phyloP scores from a whole-genome alignment of 1,140 invertebrate genomes.

The Eriosoma lanigerum region DNA sequence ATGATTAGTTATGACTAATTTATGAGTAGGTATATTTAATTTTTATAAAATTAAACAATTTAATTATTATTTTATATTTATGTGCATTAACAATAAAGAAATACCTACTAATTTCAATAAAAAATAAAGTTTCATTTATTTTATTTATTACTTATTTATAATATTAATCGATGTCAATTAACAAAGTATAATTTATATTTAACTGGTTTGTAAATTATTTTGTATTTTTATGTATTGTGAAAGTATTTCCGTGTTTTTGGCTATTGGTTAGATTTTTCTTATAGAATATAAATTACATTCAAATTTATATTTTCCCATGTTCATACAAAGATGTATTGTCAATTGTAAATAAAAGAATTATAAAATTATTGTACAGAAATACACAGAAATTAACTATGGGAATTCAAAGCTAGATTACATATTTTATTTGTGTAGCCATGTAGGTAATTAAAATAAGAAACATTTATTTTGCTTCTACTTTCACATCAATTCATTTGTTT shows the following conservation, averaged over 20 bases:
- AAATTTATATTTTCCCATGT: slow-evolving; percentile 30
- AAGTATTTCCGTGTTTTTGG: not conserved
- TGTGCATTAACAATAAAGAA: too few species aligned
- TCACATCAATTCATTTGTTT: slow-evolving; percentile 4
- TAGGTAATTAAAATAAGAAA: slow-evolving; percentile 12
- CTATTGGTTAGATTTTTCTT: not conserved
- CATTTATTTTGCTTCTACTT: not conserved
- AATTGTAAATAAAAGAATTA: slow-evolving; percentile 33
- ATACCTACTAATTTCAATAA: too few species aligned
- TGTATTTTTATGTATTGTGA: not conserved
- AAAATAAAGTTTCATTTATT: too few species aligned
- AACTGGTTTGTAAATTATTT: not conserved
- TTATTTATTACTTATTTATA: too few species aligned
- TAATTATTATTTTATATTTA: too few species aligned
- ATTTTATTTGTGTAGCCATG: slow-evolving; percentile 10
- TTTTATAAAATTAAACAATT: too few species aligned
- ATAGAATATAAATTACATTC: not conserved
- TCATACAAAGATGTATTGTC: slow-evolving; percentile 22
- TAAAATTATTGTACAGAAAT: slow-evolving; percentile 11
- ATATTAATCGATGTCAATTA: too few species aligned
- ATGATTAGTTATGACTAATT: too few species aligned
- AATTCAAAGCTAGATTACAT: not conserved
- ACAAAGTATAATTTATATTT: too few species aligned
- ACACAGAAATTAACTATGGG: slow-evolving; percentile 34
- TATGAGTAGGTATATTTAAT: too few species aligned